phyloP scores from a whole-genome alignment of 2,888 invertebrate genomes.

The Autographa gamma region DNA sequence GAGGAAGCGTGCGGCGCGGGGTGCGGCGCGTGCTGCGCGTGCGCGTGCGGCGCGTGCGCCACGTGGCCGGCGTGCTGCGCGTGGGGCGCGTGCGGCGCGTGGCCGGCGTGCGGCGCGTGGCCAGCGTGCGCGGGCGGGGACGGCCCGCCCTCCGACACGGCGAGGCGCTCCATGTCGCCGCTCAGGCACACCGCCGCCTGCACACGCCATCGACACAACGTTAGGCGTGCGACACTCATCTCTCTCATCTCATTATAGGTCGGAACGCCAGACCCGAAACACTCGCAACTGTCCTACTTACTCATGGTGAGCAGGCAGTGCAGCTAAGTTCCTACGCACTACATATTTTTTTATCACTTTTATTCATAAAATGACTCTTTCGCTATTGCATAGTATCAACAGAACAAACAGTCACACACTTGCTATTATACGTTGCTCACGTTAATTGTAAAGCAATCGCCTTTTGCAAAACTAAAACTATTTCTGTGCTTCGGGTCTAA shows the following conservation, averaged over 20 bases:
- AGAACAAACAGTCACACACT: neutral
- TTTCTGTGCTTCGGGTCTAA: constrained; percentile 3
- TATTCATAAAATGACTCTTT: neutral
- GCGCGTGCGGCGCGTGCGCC: constrained; percentile 39
- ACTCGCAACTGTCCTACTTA: neutral
- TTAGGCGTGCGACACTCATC: constrained; percentile 46
- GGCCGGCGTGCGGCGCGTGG: constrained; percentile 36
- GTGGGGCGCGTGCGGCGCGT: constrained; percentile 36
- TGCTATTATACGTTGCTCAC: neutral
- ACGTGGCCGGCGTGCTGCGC: constrained; percentile 30
- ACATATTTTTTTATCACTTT: neutral
- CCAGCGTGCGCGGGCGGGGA: constrained; percentile 76
- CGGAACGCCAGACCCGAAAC: constrained; percentile 4
- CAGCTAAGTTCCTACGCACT: neutral
- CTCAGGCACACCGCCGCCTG: constrained; percentile 68
- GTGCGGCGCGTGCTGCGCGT: constrained; percentile 50
- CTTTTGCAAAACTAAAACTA: neutral
- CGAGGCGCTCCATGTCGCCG: constrained; percentile 79
- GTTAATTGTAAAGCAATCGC: neutral
- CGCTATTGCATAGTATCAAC: neutral
- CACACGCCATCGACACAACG: constrained; percentile 36
- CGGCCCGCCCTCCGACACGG: constrained; percentile 73
- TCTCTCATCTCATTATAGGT: constrained; percentile 9
- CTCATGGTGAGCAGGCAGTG: neutral
- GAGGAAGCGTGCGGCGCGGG: constrained; percentile 44